These are phyloP conservation scores for Lophura nycthemera DNA, from an alignment of 2,113 vertebrate species.

Conservation along the genomic window DNA sequence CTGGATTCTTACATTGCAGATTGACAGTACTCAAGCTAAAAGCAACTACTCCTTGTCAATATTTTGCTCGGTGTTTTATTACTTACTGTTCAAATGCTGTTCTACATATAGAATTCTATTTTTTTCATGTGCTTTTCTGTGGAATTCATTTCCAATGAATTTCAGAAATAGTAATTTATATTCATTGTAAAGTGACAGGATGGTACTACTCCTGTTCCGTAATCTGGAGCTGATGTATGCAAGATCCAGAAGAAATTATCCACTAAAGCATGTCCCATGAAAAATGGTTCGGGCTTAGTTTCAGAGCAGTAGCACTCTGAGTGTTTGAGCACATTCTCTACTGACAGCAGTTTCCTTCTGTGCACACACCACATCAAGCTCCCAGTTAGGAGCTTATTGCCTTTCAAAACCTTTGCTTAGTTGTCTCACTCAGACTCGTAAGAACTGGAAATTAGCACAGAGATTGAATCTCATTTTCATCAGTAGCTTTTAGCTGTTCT, in stretches of 20 bases:
- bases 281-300: neutral
- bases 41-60: neutral
- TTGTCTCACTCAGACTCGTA: neutral
- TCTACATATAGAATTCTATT: neutral
- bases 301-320: neutral
- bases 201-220: neutral
- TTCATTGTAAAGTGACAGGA: neutral
- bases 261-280: fast-evolving
- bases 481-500: neutral
- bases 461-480: neutral
- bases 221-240: neutral
- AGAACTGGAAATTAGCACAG: neutral
- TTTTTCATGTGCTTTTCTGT: neutral
- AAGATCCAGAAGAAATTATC: neutral
- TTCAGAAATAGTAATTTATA: neutral
- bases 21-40: neutral
- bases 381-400: neutral
- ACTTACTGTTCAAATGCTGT: neutral
- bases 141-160: neutral
- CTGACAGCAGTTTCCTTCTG: neutral
- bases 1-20: neutral
- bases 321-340: neutral
- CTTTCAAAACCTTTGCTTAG: neutral
- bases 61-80: neutral
- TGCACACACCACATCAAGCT: neutral